Percentiles rank a stretch among this genome's conserved stretches.
Evolutionary conservation across 2,797 vertebrate genomes (phyloP).

Genomic region (Scarus forsteni): DNA sequence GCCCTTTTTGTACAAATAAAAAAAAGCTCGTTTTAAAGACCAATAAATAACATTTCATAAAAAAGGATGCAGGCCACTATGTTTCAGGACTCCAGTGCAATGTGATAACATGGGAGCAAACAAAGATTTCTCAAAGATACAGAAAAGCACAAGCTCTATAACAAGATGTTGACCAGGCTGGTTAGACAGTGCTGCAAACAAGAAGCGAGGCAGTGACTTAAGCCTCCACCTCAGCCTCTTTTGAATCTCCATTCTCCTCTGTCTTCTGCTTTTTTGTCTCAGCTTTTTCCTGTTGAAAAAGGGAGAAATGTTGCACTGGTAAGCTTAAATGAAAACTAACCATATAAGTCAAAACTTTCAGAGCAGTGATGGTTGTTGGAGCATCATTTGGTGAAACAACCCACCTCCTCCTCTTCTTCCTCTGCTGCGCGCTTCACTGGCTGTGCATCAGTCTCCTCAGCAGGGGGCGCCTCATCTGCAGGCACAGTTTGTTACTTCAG

Average conservation of each 20-base stretch:
- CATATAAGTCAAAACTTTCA: constrained; percentile 6
- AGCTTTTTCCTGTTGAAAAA: constrained; percentile 77
- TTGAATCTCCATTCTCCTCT: constrained; percentile 87
- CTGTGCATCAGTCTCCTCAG: constrained; percentile 82
- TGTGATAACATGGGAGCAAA: constrained; percentile 81
- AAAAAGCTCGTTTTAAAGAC: constrained; percentile 83
- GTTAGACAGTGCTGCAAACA: constrained; percentile 81
- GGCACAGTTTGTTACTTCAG: constrained; percentile 48
- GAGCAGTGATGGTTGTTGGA: constrained; percentile 4
- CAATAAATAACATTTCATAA: constrained; percentile 92
- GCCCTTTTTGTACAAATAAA: constrained; percentile 79
- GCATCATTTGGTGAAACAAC: constrained; percentile 17
- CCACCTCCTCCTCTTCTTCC: constrained; percentile 72
- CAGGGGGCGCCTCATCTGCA: constrained; percentile 81
- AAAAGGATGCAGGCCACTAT: constrained; percentile 82
- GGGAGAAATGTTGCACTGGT: background rate
- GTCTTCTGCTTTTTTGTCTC: constrained; percentile 91
- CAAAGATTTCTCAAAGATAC: constrained; percentile 81
- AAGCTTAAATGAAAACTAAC: constrained; percentile 14
- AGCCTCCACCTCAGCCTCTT: constrained; percentile 87
- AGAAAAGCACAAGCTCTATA: constrained; percentile 90
- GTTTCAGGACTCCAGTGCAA: constrained; percentile 89
- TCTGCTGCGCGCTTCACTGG: constrained; percentile 87
- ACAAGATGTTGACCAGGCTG: constrained; percentile 83
- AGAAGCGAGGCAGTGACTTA: constrained; percentile 68